phyloP scores from a whole-genome alignment of 2,888 invertebrate species.

The Patella depressa region DNA sequence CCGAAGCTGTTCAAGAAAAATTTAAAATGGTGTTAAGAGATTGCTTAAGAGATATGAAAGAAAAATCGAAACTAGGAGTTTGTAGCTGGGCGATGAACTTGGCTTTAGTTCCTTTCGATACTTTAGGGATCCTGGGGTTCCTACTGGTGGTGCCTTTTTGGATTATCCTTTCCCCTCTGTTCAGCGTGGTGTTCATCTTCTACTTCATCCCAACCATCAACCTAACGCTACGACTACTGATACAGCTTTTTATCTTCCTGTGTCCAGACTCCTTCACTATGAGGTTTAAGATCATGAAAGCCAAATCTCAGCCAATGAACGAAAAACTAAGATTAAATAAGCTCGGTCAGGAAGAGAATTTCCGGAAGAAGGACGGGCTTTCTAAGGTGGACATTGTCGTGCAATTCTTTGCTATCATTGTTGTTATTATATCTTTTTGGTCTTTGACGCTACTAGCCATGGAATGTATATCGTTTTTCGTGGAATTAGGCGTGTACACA shows the following conservation, averaged over 20 bases:
- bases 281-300: not conserved
- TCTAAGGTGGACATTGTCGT: constrained; percentile 24
- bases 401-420: constrained; percentile 44
- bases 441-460: constrained; percentile 57
- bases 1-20: constrained; percentile 41
- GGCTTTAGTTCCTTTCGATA: constrained; percentile 59
- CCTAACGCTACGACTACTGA: constrained; percentile 53
- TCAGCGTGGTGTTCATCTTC: constrained; percentile 49
- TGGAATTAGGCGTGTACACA: constrained; percentile 61
- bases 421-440: constrained; percentile 52
- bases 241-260: constrained; percentile 49
- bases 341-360: constrained; percentile 33
- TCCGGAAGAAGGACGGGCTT: constrained; percentile 34
- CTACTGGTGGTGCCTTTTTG: constrained; percentile 54
- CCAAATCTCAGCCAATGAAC: constrained; percentile 11
- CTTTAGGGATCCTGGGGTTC: constrained; percentile 58
- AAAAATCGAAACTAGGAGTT: constrained; percentile 34
- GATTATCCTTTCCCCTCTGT: constrained; percentile 50
- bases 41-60: constrained; percentile 57
- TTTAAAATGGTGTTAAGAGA: constrained; percentile 47
- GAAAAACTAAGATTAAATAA: constrained; percentile 30
- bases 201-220: constrained; percentile 63
- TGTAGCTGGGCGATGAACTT: constrained; percentile 48
- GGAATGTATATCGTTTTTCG: constrained; percentile 62
- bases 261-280: constrained; percentile 36